Base-by-base conservation (phyloP, 2,113 vertebrate genomes). In the Cephalopterus ornatus region DNA sequence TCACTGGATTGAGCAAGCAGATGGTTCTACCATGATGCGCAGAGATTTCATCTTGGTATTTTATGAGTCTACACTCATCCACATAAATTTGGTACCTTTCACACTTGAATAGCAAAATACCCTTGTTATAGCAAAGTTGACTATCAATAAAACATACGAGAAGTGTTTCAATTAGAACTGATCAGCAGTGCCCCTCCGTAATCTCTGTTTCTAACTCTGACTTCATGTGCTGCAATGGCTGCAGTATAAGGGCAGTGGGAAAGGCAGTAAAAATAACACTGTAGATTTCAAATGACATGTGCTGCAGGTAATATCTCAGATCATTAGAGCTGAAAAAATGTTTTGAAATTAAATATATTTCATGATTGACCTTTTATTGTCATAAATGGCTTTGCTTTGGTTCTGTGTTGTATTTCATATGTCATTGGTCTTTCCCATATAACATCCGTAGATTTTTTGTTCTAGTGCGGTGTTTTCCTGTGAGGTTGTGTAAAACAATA, bases 1-100 rank as follows among this genome's bases (percentile, higher is more conserved):
- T 83, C 88, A 88, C 28, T 74, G 88, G 58, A 78, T 85, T 84
- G 74, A 85, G 66, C 37, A 89, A 92, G 77, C 94, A 95, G 96
- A 95, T 94, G 93, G 82, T 90, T 85, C 85, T 68, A 85, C 93
- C 62, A 63, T 3, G 50, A 82, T 30, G 75, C 24, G 21, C 50
- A 84, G 67, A 62, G 76, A 41, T 92, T 97, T 96, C 76, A n/a
- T n/a, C n/a, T n/a, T n/a, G n/a, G n/a, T n/a, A 95, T 52, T 88
- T 86, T 71, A 62, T 42, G 46, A 94, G 46, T 73, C 85, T 74
- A 75, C 44, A 76, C n/a, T 63, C 28, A 4, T 66, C 71, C 80
- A 61, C 55, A 74, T 28, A 61, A 83, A 63, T 90, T 47, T 65
- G 24, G 19, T 26, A 78, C 53, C 56, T 88, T 95, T 90, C 75